phyloP scores from a whole-genome alignment of 2,113 vertebrate species.

The Pholis gunnellus region DNA sequence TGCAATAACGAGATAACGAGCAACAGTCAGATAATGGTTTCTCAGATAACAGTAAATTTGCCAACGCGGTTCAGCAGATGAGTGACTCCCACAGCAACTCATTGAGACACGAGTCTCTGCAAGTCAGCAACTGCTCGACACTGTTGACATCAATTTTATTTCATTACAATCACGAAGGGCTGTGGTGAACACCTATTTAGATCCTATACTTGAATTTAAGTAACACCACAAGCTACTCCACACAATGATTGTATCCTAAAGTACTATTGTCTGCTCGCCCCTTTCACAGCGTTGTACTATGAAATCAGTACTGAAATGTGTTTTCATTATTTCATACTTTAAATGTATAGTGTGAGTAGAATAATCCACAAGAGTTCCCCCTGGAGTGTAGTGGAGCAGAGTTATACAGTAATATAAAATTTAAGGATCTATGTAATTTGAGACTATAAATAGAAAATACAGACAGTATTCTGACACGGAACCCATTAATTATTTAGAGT shows the following conservation, averaged over 20 bases:
- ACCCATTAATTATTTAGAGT: background rate
- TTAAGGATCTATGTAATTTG: background rate
- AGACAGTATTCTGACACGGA: background rate
- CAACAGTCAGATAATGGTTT: conserved; percentile 9
- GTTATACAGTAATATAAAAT: background rate
- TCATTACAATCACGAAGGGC: background rate
- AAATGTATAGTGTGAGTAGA: background rate
- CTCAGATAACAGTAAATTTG: background rate
- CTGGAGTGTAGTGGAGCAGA: background rate
- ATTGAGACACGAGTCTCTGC: background rate
- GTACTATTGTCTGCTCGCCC: background rate
- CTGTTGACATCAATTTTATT: conserved; percentile 8
- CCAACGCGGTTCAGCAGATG: background rate
- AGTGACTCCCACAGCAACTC: background rate
- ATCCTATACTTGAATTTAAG: conserved; percentile 1
- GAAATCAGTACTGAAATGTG: background rate
- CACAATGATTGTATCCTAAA: background rate
- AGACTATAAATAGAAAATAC: background rate
- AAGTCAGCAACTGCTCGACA: background rate
- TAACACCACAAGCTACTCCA: background rate
- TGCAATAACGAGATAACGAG: background rate
- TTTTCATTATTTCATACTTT: background rate
- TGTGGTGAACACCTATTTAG: background rate
- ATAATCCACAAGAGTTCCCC: background rate
- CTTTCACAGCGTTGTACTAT: background rate